Base-by-base conservation (phyloP, 2,888 invertebrate genomes). In the Margaritifera margaritifera region DNA sequence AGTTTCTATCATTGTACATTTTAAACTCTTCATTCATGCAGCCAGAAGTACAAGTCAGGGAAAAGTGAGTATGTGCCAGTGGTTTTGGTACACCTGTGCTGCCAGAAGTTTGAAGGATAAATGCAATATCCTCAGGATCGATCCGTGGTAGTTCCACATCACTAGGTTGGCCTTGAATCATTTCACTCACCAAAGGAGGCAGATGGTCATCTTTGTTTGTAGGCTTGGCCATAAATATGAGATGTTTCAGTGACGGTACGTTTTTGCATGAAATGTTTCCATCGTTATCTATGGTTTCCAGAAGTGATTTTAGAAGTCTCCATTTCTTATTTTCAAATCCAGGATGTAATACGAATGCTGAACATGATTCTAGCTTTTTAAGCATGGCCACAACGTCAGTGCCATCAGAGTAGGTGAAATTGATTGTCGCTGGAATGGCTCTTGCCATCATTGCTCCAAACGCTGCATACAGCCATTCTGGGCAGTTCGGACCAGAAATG, bases 81-180 rank as follows among this genome's bases (percentile, higher is more conserved):
- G 54, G 19, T 31, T 70, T 70, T 24, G 70, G 70, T 2, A 59
- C 20, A 3, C 70, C 70, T 11, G 70, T 70, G 24, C 70, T 70
- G 19, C 70, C 70, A 18, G 70, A 70, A 8, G 70, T 70, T 59
- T 70, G 70, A 53, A 70, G 56, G 15, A 70, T 20, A 8, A 50
- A 6, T 5, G 59, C 57, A 5, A 60, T 54, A n/a, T 70, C 63
- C 4, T 59, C 56, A 2, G 58, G 24, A 55, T 59, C 8, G 20
- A 70, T 27, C 4, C 18, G 27, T 6, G 66, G 66, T 11, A 70
- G 42, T 4, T 53, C 55, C 11, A 24, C 20, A n/a, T 51, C 52
- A 19, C 19, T 5, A 25, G n/a, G 3, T 1, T 53, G 20, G 18
- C 51, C 24, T 11, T 27, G 18, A 18, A 60, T n/a, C 54, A 66